Evolutionary conservation across 2,113 vertebrate genomes (phyloP), one percentile per base, ranked within the genome.

Genomic region (Cettia cetti): DNA sequence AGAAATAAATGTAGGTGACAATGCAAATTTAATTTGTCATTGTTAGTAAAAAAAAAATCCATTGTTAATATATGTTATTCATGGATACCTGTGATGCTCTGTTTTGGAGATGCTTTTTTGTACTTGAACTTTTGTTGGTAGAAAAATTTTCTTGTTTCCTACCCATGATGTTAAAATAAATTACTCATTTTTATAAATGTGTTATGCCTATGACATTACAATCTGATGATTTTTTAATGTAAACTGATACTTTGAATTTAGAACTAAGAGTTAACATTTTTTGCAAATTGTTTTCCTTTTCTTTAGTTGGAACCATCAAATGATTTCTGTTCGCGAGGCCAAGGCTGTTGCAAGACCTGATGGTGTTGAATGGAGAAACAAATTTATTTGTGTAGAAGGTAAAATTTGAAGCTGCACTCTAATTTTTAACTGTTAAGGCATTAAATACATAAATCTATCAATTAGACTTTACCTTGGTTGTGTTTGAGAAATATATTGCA

Each of bases 341-440:
- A 98, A 93, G 98, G 97, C 98, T 92, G 54, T 99, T 56, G 98
- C 98, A 33, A 99, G 98, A 95, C 97, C 96, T 90, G 97, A 97
- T 84, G 97, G 96, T 82, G 87, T 37, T 90, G 98, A 99, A 84
- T 99, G 99, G 99, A 99, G 97, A 98, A 98, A 98, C 98, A 99
- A 99, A 95, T 99, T 97, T 96, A 99, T 99, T 95, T 99, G 99
- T 97, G 97, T 99, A 77, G 99, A 99, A 99, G 99, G 99, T 99
- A 98, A 95, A 78, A 91, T 68, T 22, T 89, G 59, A 90, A 85
- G 8, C 63, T 70, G 15, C 2, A 1, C 88, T 89, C 16, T 42
- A 1, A 27, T 85, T 92, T 94, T 78, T 80, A 70, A 53, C n/a
- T 70, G 4, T 65, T 82, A 63, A 52, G 24, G 33, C 10, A 63